phyloP scores from a whole-genome alignment of 1,140 invertebrate species.

The Rhopalosiphum padi region DNA sequence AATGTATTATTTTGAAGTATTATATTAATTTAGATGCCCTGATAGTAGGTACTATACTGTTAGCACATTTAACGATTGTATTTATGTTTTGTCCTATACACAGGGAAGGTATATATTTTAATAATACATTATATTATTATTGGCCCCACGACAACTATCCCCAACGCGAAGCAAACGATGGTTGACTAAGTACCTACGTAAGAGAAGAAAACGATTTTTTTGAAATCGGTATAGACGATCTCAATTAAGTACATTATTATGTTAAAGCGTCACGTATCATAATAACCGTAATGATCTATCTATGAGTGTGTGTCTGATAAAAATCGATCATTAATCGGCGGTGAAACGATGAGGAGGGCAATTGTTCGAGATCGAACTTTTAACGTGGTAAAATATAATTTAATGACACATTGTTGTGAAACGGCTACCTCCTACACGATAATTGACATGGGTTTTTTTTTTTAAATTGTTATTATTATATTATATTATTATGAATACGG shows the following conservation, averaged over 20 bases:
- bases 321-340: not conserved
- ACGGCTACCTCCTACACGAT: not conserved
- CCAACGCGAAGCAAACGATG: not conserved
- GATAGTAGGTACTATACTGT: not conserved
- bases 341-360: not conserved
- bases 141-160: not conserved
- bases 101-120: not conserved
- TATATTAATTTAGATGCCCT: conserved; percentile 33
- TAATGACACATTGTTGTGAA: not conserved
- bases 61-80: conserved; percentile 31
- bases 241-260: not conserved
- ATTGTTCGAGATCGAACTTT: not conserved
- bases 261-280: not conserved
- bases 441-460: conserved; percentile 12
- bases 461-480: not conserved
- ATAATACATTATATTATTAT: not conserved
- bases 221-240: not conserved
- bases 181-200: not conserved
- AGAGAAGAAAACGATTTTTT: not conserved
- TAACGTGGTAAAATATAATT: not conserved
- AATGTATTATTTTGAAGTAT: not conserved
- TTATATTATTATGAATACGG: conserved; percentile 14
- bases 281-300: not conserved
- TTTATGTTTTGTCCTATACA: conserved; percentile 30
- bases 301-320: not conserved